Evolutionary conservation across 2,113 vertebrate species (phyloP).

Genomic region (Oenanthe oenanthe): DNA sequence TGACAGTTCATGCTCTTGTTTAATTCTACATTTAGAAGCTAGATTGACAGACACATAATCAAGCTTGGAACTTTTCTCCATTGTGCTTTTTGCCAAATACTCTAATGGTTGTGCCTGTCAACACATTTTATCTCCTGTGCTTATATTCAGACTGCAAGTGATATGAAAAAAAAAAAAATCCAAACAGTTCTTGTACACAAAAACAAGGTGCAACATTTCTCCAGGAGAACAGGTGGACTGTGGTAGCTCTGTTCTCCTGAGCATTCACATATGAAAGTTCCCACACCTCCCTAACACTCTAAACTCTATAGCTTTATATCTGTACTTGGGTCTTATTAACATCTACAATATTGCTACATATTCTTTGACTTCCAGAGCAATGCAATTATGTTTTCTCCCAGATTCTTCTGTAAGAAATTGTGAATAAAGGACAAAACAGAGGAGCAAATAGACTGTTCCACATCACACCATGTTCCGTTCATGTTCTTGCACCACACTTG

Average conservation of each 20-base stretch:
- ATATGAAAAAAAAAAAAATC: neutral
- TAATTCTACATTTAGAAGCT: neutral
- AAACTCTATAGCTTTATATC: neutral
- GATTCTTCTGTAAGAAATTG: neutral
- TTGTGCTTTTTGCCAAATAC: neutral
- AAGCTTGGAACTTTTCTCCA: neutral
- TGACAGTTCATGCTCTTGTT: neutral
- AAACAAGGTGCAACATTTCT: neutral
- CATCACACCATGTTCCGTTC: accelerated
- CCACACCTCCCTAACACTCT: neutral
- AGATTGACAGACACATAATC: neutral
- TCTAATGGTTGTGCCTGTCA: neutral
- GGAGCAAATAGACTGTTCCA: neutral
- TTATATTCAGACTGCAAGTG: neutral
- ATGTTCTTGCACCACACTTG: too few species aligned
- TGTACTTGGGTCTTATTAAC: neutral
- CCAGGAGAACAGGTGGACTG: neutral
- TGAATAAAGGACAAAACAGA: neutral
- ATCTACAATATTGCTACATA: neutral
- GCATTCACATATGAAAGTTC: neutral
- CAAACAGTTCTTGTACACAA: neutral
- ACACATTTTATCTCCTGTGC: neutral
- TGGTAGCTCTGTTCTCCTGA: neutral
- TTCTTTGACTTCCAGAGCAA: neutral
- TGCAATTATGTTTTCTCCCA: neutral